phyloP scores from a whole-genome alignment of 2,797 vertebrate species.

The Lophotriccus pileatus region DNA sequence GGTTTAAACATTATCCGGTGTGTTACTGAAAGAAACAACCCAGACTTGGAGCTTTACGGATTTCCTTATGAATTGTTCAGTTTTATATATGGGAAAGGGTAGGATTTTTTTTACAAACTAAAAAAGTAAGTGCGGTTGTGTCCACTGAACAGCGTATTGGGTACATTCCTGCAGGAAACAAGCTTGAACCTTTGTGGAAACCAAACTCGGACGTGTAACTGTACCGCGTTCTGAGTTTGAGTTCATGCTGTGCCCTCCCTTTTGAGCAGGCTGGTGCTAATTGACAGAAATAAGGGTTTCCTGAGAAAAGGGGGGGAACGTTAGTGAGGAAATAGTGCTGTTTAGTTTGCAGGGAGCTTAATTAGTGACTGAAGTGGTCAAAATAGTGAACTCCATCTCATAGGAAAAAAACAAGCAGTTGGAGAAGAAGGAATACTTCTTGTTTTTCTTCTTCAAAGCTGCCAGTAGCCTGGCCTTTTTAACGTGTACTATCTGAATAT shows the following conservation, averaged over 20 bases:
- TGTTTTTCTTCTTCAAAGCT: background rate
- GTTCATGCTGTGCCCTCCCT: background rate
- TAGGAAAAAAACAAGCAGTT: background rate
- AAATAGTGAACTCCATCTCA: background rate
- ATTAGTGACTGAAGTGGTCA: background rate
- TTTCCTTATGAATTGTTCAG: background rate
- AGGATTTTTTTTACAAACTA: background rate
- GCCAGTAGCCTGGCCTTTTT: background rate
- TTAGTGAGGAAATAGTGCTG: background rate
- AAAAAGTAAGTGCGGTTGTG: background rate
- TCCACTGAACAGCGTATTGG: background rate
- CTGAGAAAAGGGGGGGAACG: background rate
- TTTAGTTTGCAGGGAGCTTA: background rate
- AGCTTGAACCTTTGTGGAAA: background rate
- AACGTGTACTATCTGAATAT: accelerated
- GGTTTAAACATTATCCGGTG: accelerated
- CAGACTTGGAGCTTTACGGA: accelerated
- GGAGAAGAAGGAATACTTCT: background rate
- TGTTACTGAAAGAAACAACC: background rate
- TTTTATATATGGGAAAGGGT: background rate
- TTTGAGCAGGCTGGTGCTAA: background rate
- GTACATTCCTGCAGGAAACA: background rate
- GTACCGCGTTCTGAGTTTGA: background rate
- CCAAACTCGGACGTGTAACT: background rate
- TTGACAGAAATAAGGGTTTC: background rate